Evolutionary conservation across 2,113 vertebrate genomes (phyloP).

Genomic region (Sturnus vulgaris): DNA sequence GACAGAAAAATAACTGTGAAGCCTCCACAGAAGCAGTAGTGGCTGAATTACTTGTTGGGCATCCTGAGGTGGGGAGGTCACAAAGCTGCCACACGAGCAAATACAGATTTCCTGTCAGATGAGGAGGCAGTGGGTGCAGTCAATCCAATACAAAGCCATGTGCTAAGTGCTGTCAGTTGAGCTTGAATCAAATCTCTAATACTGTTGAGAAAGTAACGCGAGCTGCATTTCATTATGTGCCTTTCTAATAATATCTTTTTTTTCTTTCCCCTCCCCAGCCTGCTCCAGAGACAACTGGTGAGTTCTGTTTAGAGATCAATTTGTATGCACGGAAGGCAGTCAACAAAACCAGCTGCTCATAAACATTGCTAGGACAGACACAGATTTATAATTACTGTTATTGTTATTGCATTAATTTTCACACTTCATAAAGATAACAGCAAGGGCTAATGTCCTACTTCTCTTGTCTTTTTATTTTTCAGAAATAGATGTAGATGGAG

Average conservation of each 20-base stretch:
- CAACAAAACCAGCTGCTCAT: constrained; percentile 48
- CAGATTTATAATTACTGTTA: constrained; percentile 62
- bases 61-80: neutral
- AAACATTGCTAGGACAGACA: constrained; percentile 1
- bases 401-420: constrained; percentile 54
- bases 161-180: neutral
- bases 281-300: constrained; percentile 68
- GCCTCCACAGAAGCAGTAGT: neutral
- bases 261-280: constrained; percentile 62
- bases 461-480: constrained; percentile 55
- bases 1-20: neutral
- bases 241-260: constrained; percentile 58
- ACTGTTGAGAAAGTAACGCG: neutral
- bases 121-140: neutral
- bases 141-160: neutral
- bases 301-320: constrained; percentile 65
- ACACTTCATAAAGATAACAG: constrained; percentile 56
- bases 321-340: constrained; percentile 19
- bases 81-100: neutral
- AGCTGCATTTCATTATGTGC: constrained; percentile 12
- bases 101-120: neutral
- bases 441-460: constrained; percentile 28
- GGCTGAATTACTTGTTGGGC: neutral
- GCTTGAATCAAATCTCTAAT: neutral
- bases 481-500: constrained; percentile 84